These are phyloP conservation scores for Lasioglossum morio DNA, from an alignment of 2,888 invertebrate genomes.

Conservation along the genomic window DNA sequence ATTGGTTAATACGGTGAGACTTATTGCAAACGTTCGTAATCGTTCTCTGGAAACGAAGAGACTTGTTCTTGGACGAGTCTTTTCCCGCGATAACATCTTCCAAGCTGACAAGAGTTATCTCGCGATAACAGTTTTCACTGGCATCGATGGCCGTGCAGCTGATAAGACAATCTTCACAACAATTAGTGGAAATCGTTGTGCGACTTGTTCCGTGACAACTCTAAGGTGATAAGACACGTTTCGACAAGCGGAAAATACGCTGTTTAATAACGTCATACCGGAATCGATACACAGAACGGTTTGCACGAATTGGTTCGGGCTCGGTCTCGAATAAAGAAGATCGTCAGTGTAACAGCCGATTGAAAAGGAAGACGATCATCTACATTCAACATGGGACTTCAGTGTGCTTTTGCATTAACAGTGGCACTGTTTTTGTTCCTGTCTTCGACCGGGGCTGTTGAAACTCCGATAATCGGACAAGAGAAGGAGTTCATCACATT, in stretches of 20 bases:
- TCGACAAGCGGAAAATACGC: neutral
- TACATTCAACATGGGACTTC: slow-evolving; percentile 62
- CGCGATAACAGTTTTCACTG: slow-evolving; percentile 22
- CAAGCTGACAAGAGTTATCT: neutral
- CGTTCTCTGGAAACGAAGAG: neutral
- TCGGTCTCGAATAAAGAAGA: neutral
- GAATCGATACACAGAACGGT: neutral
- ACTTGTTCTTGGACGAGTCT: too few species aligned
- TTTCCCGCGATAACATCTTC: neutral
- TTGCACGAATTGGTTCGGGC: neutral
- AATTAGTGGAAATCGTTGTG: neutral
- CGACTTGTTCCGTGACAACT: neutral
- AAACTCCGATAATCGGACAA: slow-evolving; percentile 26
- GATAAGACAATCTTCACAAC: slow-evolving; percentile 48
- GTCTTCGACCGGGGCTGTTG: slow-evolving; percentile 28
- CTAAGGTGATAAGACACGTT: neutral
- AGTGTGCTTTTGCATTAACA: slow-evolving; percentile 55
- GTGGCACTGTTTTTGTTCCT: slow-evolving; percentile 46
- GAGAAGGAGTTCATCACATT: slow-evolving; percentile 73
- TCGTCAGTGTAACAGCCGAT: neutral
- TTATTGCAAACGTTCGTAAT: neutral
- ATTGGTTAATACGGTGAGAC: neutral
- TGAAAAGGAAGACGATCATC: neutral
- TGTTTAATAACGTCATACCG: neutral
- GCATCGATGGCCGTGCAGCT: slow-evolving; percentile 27